phyloP scores from a whole-genome alignment of 2,113 vertebrate genomes.

The Chionis minor region DNA sequence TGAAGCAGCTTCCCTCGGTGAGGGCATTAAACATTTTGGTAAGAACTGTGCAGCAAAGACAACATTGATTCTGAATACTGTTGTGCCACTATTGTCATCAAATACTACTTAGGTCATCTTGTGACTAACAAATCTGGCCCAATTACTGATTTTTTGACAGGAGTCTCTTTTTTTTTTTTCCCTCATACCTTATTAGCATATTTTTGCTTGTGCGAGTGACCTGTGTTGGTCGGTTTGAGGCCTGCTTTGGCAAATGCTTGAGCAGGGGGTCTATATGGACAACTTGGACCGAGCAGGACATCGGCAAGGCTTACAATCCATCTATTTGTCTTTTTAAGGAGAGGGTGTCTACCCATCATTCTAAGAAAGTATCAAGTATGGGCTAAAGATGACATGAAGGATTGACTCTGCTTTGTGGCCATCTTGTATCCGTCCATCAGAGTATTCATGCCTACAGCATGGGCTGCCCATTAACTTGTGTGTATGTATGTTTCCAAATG shows the following conservation, averaged over 20 bases:
- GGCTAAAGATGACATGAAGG: background rate
- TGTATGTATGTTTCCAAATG: background rate
- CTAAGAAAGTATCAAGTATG: background rate
- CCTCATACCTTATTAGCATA: background rate
- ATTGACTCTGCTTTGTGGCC: background rate
- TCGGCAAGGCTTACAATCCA: background rate
- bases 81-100: background rate
- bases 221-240: background rate
- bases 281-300: background rate
- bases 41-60: background rate
- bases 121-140: background rate
- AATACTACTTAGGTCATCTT: background rate
- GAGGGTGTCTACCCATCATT: background rate
- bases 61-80: background rate
- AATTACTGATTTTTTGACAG: background rate
- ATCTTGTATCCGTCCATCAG: background rate
- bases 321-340: background rate
- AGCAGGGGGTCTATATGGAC: background rate
- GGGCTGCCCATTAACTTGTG: background rate
- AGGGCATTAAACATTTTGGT: background rate
- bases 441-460: background rate
- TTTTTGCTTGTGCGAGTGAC: background rate
- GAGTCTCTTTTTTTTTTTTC: background rate
- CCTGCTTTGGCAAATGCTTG: background rate
- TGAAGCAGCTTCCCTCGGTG: background rate